phyloP scores from a whole-genome alignment of 2,113 vertebrate species.

The Anhinga rufa region DNA sequence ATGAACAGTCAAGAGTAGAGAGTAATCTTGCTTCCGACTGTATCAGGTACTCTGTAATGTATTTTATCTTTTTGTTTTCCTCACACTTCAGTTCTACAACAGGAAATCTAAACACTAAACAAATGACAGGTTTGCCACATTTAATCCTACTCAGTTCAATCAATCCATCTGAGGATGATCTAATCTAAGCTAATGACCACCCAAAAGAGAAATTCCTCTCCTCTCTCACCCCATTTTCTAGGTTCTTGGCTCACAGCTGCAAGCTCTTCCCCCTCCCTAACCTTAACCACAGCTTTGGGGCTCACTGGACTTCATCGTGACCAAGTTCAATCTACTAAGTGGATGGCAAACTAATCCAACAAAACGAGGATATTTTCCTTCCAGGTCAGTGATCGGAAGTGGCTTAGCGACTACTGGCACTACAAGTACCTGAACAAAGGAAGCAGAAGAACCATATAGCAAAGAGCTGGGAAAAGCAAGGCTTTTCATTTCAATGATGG shows the following conservation, averaged over 20 bases:
- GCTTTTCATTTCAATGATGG: fast-evolving
- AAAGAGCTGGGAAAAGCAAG: not conserved
- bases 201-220: not conserved
- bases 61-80: not conserved
- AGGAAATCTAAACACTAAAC: not conserved
- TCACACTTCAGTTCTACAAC: not conserved
- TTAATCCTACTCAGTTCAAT: not conserved
- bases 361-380: not conserved
- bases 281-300: not conserved
- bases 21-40: not conserved
- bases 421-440: not conserved
- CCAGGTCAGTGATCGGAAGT: not conserved
- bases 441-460: fast-evolving
- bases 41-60: not conserved
- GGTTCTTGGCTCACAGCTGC: not conserved
- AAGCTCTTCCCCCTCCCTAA: not conserved
- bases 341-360: not conserved
- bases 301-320: not conserved
- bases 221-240: not conserved
- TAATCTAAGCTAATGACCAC: not conserved
- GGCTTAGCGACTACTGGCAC: not conserved
- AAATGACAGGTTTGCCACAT: not conserved
- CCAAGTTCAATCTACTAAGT: not conserved
- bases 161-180: not conserved
- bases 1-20: not conserved